phyloP scores from a whole-genome alignment of 2,113 vertebrate genomes.

The Brachypteracias leptosomus region DNA sequence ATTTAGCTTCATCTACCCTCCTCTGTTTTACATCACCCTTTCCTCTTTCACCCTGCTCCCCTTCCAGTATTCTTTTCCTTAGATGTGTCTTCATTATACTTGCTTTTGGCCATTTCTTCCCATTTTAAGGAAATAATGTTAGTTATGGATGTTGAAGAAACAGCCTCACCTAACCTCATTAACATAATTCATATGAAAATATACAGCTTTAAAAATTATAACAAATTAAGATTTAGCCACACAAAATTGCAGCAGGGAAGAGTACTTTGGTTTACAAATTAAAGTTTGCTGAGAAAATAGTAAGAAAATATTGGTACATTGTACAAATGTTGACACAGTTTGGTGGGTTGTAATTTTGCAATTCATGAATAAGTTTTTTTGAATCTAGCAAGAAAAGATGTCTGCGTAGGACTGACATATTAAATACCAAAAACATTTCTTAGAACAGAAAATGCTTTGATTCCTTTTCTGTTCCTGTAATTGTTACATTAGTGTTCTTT shows the following conservation, averaged over 20 bases:
- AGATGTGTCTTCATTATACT: neutral
- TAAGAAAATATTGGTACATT: neutral
- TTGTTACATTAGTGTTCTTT: neutral
- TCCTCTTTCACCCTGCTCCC: neutral
- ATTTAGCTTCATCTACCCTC: neutral
- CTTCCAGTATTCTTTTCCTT: neutral
- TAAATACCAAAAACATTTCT: neutral
- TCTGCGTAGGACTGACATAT: neutral
- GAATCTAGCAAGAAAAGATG: neutral
- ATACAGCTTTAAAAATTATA: neutral
- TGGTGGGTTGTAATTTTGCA: neutral
- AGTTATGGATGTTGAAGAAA: neutral
- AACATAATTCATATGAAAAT: neutral
- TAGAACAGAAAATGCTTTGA: neutral
- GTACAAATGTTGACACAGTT: neutral
- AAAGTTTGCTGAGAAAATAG: neutral
- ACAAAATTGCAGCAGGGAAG: neutral
- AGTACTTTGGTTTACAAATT: neutral
- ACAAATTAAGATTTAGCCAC: neutral
- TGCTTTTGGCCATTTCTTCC: neutral
- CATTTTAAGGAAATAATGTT: neutral
- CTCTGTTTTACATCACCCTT: neutral
- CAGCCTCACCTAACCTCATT: neutral
- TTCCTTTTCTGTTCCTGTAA: neutral
- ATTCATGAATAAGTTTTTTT: neutral